Evolutionary conservation across 1,140 invertebrate genomes (phyloP).

Genomic region (Dendroctonus ponderosae): DNA sequence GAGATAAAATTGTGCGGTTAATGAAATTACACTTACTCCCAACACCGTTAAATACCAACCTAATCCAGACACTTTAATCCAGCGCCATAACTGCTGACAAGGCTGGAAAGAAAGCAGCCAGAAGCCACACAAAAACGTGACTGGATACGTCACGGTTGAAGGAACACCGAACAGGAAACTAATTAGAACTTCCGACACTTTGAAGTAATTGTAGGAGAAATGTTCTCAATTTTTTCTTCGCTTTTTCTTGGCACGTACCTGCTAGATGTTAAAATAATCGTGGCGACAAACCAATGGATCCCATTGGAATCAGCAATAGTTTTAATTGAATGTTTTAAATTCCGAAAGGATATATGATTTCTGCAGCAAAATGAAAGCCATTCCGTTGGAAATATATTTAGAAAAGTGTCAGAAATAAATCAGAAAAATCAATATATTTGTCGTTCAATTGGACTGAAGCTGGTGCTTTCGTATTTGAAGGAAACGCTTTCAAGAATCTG

Average conservation of each 20-base stretch:
- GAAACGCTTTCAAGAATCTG: no score
- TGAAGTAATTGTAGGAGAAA: constrained; percentile 23
- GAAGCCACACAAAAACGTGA: constrained; percentile 29
- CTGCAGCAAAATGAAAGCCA: no score
- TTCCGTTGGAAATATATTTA: no score
- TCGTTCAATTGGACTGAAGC: no score
- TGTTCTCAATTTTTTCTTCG: not conserved
- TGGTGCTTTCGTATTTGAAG: no score
- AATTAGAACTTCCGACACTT: constrained; percentile 37
- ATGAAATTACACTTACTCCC: constrained; percentile 10
- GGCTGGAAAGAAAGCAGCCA: constrained; percentile 19
- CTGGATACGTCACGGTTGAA: constrained; percentile 32
- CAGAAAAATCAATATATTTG: no score
- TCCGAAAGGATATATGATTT: no score
- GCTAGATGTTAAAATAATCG: no score
- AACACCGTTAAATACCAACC: constrained; percentile 1
- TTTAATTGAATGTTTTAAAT: no score
- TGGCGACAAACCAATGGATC: no score
- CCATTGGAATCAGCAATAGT: no score
- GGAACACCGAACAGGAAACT: constrained; percentile 33
- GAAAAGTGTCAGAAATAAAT: no score
- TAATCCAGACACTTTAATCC: constrained; percentile 10
- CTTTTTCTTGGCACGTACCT: constrained; percentile 4
- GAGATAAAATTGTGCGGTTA: not conserved
- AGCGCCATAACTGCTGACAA: constrained; percentile 16